These are phyloP conservation scores for Eulithis prunata DNA, from an alignment of 2,888 invertebrate species.

Conservation along the genomic window DNA sequence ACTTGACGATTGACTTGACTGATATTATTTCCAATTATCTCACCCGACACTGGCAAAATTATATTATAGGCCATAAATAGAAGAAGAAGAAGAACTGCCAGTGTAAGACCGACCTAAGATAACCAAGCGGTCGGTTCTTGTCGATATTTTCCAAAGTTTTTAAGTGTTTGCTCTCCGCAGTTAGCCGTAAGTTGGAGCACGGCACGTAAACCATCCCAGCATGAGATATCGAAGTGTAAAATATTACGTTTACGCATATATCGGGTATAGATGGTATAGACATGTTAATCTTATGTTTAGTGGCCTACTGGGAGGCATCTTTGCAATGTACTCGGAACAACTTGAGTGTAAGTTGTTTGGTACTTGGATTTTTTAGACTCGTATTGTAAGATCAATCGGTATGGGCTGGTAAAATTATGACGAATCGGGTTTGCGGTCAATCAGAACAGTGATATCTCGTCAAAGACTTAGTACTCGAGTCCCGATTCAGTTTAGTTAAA, in stretches of 20 bases:
- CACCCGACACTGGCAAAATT: no score
- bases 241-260: constrained; percentile 62
- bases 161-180: constrained; percentile 23
- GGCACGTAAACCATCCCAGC: constrained; percentile 57
- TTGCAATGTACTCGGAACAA: constrained; percentile 47
- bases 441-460: no score
- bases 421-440: no score
- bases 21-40: no score
- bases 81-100: neutral
- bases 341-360: constrained; percentile 33
- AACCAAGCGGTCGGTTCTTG: constrained; percentile 1
- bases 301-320: constrained; percentile 52
- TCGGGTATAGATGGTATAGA: constrained; percentile 52
- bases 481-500: no score
- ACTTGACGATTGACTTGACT: no score
- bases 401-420: no score
- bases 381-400: no score
- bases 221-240: constrained; percentile 66
- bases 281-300: constrained; percentile 58
- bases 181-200: constrained; percentile 30
- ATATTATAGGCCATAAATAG: no score
- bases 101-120: neutral
- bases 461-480: no score
- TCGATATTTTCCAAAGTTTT: constrained; percentile 33
- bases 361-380: no score